Evolutionary conservation across 2,113 vertebrate genomes (phyloP).

Genomic region (Psephotus haematonotus): DNA sequence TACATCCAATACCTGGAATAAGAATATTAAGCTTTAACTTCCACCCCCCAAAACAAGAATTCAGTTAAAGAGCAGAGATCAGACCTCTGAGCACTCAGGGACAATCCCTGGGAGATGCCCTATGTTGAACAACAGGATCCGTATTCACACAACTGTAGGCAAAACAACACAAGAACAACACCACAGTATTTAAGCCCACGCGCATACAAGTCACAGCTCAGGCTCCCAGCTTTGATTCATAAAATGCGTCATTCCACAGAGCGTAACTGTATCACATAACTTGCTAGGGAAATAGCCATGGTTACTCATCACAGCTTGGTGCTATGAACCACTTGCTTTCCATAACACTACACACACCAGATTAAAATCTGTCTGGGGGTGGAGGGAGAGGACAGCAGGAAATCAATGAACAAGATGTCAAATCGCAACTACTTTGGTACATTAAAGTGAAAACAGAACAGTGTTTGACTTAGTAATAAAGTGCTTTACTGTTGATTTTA

Average conservation of each 20-base stretch:
- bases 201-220: not conserved
- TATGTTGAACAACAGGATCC: not conserved
- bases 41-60: not conserved
- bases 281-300: conserved; percentile 19
- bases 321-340: not conserved
- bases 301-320: conserved; percentile 31
- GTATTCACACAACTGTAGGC: not conserved
- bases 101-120: not conserved
- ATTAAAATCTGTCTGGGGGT: not conserved
- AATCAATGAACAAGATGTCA: conserved; percentile 17
- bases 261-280: not conserved
- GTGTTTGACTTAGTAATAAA: not conserved
- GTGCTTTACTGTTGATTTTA: not conserved
- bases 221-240: conserved; percentile 32
- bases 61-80: not conserved
- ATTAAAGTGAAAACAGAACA: not conserved
- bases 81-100: not conserved
- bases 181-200: not conserved
- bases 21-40: not conserved
- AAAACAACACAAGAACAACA: not conserved
- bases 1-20: not conserved
- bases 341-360: not conserved
- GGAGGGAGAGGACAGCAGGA: not conserved
- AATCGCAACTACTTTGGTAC: not conserved
- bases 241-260: not conserved